Conservation (phyloP, 1,140 invertebrate genomes). For the Atopsyche davidsoni region DNA sequence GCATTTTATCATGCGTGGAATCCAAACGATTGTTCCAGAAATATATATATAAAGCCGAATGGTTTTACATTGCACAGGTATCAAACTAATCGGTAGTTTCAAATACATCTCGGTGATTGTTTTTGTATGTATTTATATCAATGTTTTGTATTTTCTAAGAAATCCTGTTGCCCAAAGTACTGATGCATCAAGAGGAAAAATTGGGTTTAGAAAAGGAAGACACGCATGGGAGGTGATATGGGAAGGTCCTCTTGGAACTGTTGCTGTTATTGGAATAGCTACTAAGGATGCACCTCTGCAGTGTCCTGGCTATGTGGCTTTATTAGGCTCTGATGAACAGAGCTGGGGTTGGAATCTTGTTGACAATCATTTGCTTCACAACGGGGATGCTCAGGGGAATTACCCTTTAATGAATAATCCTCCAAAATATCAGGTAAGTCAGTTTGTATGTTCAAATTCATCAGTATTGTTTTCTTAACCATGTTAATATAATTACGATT, state of each 20-base stretch:
- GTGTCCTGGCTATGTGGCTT: constrained; percentile 89
- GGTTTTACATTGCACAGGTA: constrained; percentile 92
- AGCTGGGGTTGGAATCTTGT: constrained; percentile 99
- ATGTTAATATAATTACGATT: constrained; percentile 11
- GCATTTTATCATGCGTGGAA: constrained; percentile 97
- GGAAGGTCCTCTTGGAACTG: constrained; percentile 96
- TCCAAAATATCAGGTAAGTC: constrained; percentile 91
- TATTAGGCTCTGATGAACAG: constrained; percentile 92
- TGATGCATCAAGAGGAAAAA: constrained; percentile 91
- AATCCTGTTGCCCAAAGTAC: constrained; percentile 99
- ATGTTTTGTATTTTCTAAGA: constrained; percentile 40
- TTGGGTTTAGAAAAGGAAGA: constrained; percentile 86
- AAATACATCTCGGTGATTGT: not conserved
- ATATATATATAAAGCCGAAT: constrained; percentile 95
- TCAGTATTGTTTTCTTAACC: constrained; percentile 7
- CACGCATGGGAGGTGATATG: constrained; percentile 99
- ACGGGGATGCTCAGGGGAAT: constrained; percentile 91
- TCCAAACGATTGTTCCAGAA: constrained; percentile 92
- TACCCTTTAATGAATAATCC: constrained; percentile 96
- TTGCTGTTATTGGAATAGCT: constrained; percentile 91
- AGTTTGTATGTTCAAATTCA: constrained; percentile 1
- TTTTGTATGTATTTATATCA: not conserved
- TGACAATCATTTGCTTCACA: constrained; percentile 94
- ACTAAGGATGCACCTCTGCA: constrained; percentile 88
- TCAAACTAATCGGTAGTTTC: not conserved